Conservation (phyloP, 2,888 invertebrate species). For the Lagria hirta region DNA sequence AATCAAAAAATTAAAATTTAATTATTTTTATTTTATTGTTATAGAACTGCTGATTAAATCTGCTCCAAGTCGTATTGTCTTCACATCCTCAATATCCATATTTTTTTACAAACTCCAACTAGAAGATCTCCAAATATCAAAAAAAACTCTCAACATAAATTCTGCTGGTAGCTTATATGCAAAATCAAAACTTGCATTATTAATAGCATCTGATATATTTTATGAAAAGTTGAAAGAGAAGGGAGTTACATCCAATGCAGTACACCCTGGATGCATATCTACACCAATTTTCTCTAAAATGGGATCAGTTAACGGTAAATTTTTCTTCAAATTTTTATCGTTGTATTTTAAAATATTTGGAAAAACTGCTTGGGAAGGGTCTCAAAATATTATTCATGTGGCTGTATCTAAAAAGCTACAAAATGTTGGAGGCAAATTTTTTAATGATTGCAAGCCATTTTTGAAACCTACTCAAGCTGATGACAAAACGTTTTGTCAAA, state of each 20-base stretch:
- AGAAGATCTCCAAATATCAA: too few relatives aligned
- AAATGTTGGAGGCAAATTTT: slow-evolving; percentile 3
- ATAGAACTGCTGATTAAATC: too few relatives aligned
- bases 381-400: slow-evolving; percentile 1
- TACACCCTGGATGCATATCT: slow-evolving; percentile 7
- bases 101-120: too few relatives aligned
- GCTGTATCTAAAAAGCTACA: slow-evolving; percentile 2
- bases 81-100: too few relatives aligned
- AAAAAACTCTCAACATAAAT: too few relatives aligned
- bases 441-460: slow-evolving; percentile 7
- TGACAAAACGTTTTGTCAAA: slow-evolving; percentile 3
- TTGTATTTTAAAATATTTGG: background rate
- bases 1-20: too few relatives aligned
- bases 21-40: too few relatives aligned
- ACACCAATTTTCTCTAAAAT: slow-evolving; percentile 2
- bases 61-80: too few relatives aligned
- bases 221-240: slow-evolving; percentile 7
- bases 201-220: slow-evolving; percentile 7
- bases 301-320: background rate
- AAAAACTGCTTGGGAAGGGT: slow-evolving; percentile 8
- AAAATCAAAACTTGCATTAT: slow-evolving; percentile 6
- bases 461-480: slow-evolving; percentile 1
- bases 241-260: slow-evolving; percentile 6
- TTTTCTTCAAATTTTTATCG: background rate
- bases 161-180: too few relatives aligned